These are phyloP conservation scores for Tenthredo mesomela DNA, from an alignment of 2,888 invertebrate species.

Conservation along the genomic window DNA sequence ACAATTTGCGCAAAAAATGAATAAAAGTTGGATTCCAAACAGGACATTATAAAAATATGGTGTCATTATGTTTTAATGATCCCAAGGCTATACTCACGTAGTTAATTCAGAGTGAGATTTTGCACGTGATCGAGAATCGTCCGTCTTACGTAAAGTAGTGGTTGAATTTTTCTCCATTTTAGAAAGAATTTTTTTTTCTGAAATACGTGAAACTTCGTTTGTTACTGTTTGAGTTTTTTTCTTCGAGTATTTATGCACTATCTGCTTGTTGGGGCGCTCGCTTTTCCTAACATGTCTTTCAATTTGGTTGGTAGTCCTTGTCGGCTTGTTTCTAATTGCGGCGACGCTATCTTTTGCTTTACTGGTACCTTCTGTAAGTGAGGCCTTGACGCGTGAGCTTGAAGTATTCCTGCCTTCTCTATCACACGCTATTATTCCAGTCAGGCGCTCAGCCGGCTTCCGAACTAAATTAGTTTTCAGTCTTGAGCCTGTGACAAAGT, in stretches of 20 bases:
- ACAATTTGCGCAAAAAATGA: neutral
- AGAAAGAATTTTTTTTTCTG: conserved; percentile 14
- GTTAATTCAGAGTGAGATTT: conserved; percentile 10
- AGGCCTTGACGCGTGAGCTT: neutral
- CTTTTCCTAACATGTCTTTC: conserved; percentile 26
- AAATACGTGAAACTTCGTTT: conserved; percentile 36
- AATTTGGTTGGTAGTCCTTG: conserved; percentile 1
- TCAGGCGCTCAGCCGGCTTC: conserved; percentile 55
- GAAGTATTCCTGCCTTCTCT: conserved; percentile 24
- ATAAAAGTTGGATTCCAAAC: neutral
- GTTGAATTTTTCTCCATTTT: conserved; percentile 25
- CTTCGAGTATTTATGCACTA: conserved; percentile 31
- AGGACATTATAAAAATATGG: neutral
- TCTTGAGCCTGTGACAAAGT: conserved; percentile 58
- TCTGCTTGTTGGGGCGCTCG: conserved; percentile 29
- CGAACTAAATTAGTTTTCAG: conserved; percentile 57
- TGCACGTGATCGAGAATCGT: neutral
- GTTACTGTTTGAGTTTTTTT: conserved; percentile 25
- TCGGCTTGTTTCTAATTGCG: neutral
- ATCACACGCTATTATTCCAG: neutral
- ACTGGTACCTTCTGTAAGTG: conserved; percentile 19
- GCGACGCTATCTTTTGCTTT: conserved; percentile 7
- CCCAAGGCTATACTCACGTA: neutral
- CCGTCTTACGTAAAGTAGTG: neutral
- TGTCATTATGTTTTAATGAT: neutral